Conservation (phyloP, 2,888 invertebrate species). For the Incurvaria masculella region DNA sequence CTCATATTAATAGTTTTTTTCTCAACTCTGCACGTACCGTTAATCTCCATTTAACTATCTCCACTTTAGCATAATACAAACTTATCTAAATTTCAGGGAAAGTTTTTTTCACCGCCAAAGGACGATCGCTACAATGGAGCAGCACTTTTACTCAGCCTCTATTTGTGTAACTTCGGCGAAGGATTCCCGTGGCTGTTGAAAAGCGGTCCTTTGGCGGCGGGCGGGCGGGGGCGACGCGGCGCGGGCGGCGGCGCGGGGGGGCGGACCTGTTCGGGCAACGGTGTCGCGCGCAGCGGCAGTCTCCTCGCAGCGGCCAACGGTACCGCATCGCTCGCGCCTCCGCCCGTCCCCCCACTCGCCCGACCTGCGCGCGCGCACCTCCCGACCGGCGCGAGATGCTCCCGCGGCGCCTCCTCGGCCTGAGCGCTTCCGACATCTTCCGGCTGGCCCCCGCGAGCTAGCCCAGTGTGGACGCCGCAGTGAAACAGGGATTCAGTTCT, state of each 20-base stretch:
- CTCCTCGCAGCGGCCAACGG: slow-evolving; percentile 54
- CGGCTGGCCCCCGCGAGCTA: too few relatives aligned
- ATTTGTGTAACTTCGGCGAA: slow-evolving; percentile 23
- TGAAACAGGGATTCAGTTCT: neutral
- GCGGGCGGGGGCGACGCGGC: slow-evolving; percentile 24
- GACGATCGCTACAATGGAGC: slow-evolving; percentile 18
- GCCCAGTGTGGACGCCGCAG: neutral
- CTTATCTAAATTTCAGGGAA: neutral
- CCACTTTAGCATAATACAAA: too few relatives aligned
- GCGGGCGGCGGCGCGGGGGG: slow-evolving; percentile 33
- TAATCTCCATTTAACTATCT: too few relatives aligned
- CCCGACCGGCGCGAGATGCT: slow-evolving; percentile 1
- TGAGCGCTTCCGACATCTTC: neutral
- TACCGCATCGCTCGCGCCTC: slow-evolving; percentile 26
- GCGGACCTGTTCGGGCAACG: slow-evolving; percentile 53
- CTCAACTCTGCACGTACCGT: too few relatives aligned
- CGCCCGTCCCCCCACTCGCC: slow-evolving; percentile 2
- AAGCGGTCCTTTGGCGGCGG: neutral
- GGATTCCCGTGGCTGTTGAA: neutral
- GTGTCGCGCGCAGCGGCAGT: slow-evolving; percentile 47
- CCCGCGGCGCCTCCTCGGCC: slow-evolving; percentile 8
- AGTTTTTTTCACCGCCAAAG: neutral
- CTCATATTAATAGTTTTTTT: too few relatives aligned
- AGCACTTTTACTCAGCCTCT: slow-evolving; percentile 52
- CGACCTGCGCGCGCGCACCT: slow-evolving; percentile 4